Percentiles rank a stretch among this genome's conserved stretches.
These are phyloP conservation scores for Sus cebifrons DNA, from an alignment of 2,797 vertebrate genomes.

Conservation along the genomic window DNA sequence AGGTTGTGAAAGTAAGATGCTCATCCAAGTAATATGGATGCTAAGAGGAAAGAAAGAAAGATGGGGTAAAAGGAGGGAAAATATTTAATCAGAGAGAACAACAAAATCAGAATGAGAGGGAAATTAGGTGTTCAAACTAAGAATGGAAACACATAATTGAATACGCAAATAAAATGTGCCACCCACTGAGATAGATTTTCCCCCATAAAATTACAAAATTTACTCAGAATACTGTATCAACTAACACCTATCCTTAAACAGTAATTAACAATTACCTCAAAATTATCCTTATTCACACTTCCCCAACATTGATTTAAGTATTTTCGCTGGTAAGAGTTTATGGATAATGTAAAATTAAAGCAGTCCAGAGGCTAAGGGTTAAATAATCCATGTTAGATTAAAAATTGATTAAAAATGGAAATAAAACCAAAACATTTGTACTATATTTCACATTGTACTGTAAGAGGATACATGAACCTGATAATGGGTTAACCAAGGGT, in stretches of 20 bases:
- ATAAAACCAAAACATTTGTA: constrained; percentile 49
- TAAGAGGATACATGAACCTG: not conserved
- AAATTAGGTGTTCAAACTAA: constrained; percentile 27
- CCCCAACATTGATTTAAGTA: not conserved
- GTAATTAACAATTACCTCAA: constrained; percentile 6
- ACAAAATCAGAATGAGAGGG: not conserved
- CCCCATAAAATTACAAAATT: not conserved
- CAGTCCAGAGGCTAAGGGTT: not conserved
- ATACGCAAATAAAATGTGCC: constrained; percentile 12
- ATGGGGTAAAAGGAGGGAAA: not conserved
- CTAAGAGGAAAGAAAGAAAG: not conserved
- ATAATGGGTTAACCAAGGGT: not conserved
- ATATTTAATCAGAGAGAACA: constrained; percentile 1
- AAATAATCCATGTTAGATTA: constrained; percentile 48
- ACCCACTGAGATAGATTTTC: not conserved
- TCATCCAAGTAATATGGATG: not conserved
- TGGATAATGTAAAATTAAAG: constrained; percentile 58
- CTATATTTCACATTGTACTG: constrained; percentile 30
- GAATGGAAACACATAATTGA: not conserved
- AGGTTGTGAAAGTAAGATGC: not conserved
- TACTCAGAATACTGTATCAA: constrained; percentile 10
- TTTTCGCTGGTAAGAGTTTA: constrained; percentile 52
- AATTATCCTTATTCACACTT: constrained; percentile 12
- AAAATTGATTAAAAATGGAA: not conserved
- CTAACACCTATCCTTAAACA: not conserved